Evolutionary conservation across 2,113 vertebrate genomes (phyloP), one percentile per base, ranked within the genome.

Genomic region (Andinoacara biseriatus): DNA sequence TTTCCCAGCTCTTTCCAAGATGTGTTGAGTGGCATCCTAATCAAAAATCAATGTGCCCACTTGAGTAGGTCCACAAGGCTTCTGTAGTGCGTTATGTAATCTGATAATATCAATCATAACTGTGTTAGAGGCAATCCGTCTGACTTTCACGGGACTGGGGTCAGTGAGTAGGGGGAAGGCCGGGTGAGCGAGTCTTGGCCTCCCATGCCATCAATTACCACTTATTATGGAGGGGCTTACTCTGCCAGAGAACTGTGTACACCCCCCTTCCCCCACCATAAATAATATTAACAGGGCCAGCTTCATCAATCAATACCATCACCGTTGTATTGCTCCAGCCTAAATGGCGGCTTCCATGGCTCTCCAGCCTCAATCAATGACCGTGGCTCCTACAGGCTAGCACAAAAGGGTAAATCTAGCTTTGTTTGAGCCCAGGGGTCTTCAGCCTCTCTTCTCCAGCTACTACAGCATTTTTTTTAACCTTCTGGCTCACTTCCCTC

Each of bases 51-150:
- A 97, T 98, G 95, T 94, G 92, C 94, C 92, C 92, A 96, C 96
- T 96, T 95, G 96, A 95, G 95, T 91, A 92, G 92, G 88, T 92
- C 95, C 94, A 94, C 89, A 94, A 95, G 94, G 89, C 93, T 91
- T 95, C 91, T 95, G 94, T 95, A 90, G 93, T 62, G 75, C 94
- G 93, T 96, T 96, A 97, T 97, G 95, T 98, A 96, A 98, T 98
- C 96, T 98, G 97, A 98, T 98, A 96, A 96, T 96, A 96, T 97
- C 97, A 96, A 96, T 97, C 96, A 96, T 97, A 97, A 98, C 97
- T 94, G 96, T 96, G 96, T 97, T 97, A 96, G 96, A 96, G 94
- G 96, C 96, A 96, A 98, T 97, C 96, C 95, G 96, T 97, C 86
- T 96, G 96, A 97, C 96, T 97, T 97, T 95, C 96, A 96, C 95